phyloP scores from a whole-genome alignment of 2,797 vertebrate species.

The Halcyon smyrnensis region DNA sequence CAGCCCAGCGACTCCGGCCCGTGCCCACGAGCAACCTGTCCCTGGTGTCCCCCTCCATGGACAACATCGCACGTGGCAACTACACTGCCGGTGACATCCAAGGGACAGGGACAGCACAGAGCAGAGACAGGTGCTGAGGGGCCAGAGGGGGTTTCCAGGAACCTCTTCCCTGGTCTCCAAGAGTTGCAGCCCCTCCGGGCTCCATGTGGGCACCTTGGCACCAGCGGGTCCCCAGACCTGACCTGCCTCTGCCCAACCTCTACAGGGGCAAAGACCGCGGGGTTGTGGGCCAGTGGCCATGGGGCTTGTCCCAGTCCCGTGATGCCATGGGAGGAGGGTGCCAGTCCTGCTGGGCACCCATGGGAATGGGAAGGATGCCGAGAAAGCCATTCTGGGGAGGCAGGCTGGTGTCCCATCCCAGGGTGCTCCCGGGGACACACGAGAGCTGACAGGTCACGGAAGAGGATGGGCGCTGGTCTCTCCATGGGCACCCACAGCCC shows the following conservation, averaged over 20 bases:
- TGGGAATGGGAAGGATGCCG: neutral
- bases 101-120: fast-evolving
- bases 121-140: neutral
- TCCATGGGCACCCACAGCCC: neutral
- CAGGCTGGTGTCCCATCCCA: neutral
- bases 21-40: neutral
- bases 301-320: neutral
- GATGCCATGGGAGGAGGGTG: neutral
- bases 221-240: neutral
- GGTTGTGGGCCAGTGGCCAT: neutral
- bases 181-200: neutral
- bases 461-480: neutral
- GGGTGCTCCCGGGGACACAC: fast-evolving
- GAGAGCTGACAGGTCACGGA: neutral
- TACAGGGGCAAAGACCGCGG: fast-evolving
- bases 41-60: slow-evolving; percentile 23
- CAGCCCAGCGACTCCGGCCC: slow-evolving; percentile 7
- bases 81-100: fast-evolving
- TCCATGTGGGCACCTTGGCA: neutral
- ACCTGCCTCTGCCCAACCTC: neutral
- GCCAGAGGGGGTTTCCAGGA: fast-evolving
- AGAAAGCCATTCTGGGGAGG: neutral
- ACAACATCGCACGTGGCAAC: neutral
- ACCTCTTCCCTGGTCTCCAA: neutral
- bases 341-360: fast-evolving